Evolutionary conservation across 2,888 invertebrate genomes (phyloP).

Genomic region (Cephus pulcher): DNA sequence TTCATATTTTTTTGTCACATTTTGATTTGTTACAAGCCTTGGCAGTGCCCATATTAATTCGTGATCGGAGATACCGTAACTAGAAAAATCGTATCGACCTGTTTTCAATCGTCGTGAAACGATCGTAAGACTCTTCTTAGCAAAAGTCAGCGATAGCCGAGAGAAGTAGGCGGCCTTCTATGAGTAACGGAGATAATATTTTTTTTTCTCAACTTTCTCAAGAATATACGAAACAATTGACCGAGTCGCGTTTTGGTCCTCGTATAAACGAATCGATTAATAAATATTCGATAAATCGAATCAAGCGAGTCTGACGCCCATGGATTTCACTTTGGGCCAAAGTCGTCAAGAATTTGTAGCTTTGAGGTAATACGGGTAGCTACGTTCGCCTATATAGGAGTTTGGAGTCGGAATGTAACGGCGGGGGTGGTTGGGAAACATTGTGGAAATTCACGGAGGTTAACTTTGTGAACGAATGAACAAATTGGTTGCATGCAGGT

Average conservation of each 20-base stretch:
- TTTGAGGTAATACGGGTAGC: not conserved
- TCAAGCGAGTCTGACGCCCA: not conserved
- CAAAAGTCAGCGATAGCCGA: not conserved
- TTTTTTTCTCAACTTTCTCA: not conserved
- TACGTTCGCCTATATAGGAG: not conserved
- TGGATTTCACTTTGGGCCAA: not conserved
- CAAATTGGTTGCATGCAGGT: conserved; percentile 3
- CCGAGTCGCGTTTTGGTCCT: not conserved
- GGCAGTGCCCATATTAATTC: conserved; percentile 59
- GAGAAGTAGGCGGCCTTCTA: not conserved
- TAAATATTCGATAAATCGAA: not conserved
- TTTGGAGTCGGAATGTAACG: not conserved
- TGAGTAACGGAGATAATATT: not conserved
- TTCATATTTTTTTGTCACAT: conserved; percentile 11
- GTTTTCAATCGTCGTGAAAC: not conserved
- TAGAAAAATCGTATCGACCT: not conserved
- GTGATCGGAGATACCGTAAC: conserved; percentile 22
- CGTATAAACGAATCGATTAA: not conserved
- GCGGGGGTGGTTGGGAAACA: not conserved
- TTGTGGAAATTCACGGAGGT: not conserved
- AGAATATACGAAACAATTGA: not conserved
- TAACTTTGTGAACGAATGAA: not conserved
- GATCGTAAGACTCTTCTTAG: not conserved
- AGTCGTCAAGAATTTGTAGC: not conserved
- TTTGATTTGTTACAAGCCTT: conserved; percentile 51